Evolutionary conservation across 2,797 vertebrate genomes (phyloP).

Genomic region (Xyrichtys novacula): DNA sequence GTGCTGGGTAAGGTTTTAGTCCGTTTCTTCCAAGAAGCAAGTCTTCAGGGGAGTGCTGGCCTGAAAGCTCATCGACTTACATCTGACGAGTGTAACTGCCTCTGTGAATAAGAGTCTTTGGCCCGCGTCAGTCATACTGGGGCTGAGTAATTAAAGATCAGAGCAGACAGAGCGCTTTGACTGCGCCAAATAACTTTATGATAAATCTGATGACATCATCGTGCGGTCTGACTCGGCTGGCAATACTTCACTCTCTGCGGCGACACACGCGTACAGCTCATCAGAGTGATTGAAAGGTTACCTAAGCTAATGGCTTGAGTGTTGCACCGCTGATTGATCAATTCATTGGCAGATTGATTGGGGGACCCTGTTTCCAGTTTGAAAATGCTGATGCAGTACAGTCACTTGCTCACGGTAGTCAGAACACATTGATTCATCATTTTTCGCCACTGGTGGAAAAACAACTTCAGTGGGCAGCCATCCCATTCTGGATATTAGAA

Average conservation of each 20-base stretch:
- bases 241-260: constrained; percentile 41
- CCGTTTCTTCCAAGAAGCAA: constrained; percentile 17
- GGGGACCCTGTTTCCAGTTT: constrained; percentile 32
- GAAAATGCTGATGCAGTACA: constrained; percentile 59
- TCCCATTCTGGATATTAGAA: not conserved
- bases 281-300: constrained; percentile 67
- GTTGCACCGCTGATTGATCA: constrained; percentile 33
- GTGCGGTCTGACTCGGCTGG: constrained; percentile 6
- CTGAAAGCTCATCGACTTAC: constrained; percentile 23
- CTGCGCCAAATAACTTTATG: constrained; percentile 1
- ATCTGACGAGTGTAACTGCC: constrained; percentile 17
- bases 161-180: not conserved
- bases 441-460: constrained; percentile 47
- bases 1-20: constrained; percentile 19
- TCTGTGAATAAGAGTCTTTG: constrained; percentile 17
- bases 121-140: not conserved
- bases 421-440: constrained; percentile 45
- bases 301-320: constrained; percentile 50
- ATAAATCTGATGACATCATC: constrained; percentile 35
- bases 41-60: constrained; percentile 12
- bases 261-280: constrained; percentile 34
- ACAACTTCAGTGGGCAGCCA: constrained; percentile 18
- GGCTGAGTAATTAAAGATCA: constrained; percentile 18
- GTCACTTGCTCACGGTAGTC: constrained; percentile 26
- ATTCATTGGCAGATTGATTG: constrained; percentile 63